Evolutionary conservation across 2,797 vertebrate genomes (phyloP), one percentile per base, ranked within the genome.

Genomic region (Meda fulgida): DNA sequence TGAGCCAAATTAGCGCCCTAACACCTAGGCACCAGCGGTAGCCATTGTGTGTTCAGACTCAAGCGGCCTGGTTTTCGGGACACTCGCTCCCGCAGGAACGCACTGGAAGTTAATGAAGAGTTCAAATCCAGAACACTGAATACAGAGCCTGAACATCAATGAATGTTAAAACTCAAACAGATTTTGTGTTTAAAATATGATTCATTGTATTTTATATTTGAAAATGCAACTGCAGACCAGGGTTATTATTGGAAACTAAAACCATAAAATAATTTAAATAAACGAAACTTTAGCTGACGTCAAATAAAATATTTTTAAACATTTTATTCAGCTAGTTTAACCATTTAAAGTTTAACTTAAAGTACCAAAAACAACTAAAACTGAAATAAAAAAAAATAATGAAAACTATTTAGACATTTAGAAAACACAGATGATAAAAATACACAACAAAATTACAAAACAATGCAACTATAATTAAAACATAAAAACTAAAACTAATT

Each of bases 1-100:
- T 78, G 80, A 89, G 73, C 73, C 88, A 92, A 92, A 94, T 94
- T 92, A 94, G 89, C 26, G 26, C 19, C 87, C 90, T 85, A 90
- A 89, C 87, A 88, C 88, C 78, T 66, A 80, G 81, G 85, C 78
- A 66, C 83, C 84, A 38, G 38, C 83, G 69, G 88, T 84, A 86
- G 63, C 51, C 73, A 78, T 85, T 70, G 78, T 85, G 72, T 83
- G 67, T 73, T 14, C 55, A 13, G 70, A 55, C 72, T 40, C 46
- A 9, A 48, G 46, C 67, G 19, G 65, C 43, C 16, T 16, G 29
- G 63, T 31, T 65, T 19, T 65, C 7, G 7, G 29, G 63, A 67
- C 53, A 36, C 9, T 29, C 26, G 14, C 46, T 81, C 87, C 83
- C 53, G 53, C 6, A 83, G 83, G 86, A 83, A 75, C 23, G 3